phyloP scores from a whole-genome alignment of 2,113 vertebrate genomes.

The Gambusia affinis region DNA sequence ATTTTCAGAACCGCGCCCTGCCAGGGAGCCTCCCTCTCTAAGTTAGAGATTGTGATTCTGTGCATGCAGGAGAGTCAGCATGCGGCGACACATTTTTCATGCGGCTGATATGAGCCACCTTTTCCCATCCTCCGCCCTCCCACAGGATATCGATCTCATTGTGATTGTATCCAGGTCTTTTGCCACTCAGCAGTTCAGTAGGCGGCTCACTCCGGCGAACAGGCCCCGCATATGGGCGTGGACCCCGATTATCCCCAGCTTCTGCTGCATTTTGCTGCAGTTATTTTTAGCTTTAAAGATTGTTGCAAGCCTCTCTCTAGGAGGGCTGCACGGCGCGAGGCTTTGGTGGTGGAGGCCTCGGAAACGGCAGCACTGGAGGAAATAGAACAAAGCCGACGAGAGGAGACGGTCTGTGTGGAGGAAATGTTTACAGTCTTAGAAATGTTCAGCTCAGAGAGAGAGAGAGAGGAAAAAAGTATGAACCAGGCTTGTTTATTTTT shows the following conservation, averaged over 20 bases:
- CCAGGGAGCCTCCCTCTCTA: constrained; percentile 28
- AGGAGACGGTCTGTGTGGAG: constrained; percentile 37
- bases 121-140: constrained; percentile 27
- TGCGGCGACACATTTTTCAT: constrained; percentile 24
- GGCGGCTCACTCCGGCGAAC: constrained; percentile 35
- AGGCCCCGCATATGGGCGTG: constrained; percentile 46
- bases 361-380: constrained; percentile 39
- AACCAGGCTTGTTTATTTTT: constrained; percentile 42
- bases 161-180: constrained; percentile 59
- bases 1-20: constrained; percentile 16
- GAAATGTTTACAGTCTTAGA: constrained; percentile 39
- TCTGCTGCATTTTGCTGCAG: constrained; percentile 50
- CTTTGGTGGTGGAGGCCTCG: constrained; percentile 53
- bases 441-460: constrained; percentile 27
- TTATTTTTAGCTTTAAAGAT: constrained; percentile 77
- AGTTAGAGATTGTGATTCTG: constrained; percentile 12
- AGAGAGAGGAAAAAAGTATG: background rate
- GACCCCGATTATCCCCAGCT: constrained; percentile 68
- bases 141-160: constrained; percentile 59
- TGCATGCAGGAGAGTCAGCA: constrained; percentile 17
- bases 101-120: constrained; percentile 30
- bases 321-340: constrained; percentile 50
- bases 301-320: constrained; percentile 62
- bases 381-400: constrained; percentile 49
- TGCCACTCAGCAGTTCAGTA: constrained; percentile 72